Conservation (phyloP, 1,140 invertebrate genomes). For the Habropoda laboriosa region DNA sequence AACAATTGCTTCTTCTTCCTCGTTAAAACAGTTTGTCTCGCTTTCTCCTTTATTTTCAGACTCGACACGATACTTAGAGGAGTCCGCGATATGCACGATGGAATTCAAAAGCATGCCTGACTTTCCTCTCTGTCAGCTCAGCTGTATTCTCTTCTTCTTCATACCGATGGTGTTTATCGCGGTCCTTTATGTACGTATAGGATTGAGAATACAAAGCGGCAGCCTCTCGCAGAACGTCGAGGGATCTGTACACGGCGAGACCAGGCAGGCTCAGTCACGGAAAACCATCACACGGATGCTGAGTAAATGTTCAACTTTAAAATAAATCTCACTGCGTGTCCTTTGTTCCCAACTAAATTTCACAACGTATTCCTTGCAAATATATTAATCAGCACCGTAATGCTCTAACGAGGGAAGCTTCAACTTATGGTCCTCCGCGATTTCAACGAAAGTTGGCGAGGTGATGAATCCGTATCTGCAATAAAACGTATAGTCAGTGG, state of each 20-base stretch:
- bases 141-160: conserved; percentile 91
- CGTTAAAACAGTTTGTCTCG: neutral
- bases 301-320: conserved; percentile 81
- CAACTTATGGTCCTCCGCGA: no score
- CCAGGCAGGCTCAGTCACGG: conserved; percentile 85
- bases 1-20: neutral
- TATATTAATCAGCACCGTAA: neutral
- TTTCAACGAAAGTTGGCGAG: no score
- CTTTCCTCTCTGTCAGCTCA: conserved; percentile 89
- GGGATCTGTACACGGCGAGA: conserved; percentile 86
- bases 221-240: conserved; percentile 77
- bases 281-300: conserved; percentile 91
- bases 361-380: neutral
- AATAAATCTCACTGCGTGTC: neutral
- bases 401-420: no score
- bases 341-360: neutral
- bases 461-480: no score
- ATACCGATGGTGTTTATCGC: conserved; percentile 91
- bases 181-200: conserved; percentile 90
- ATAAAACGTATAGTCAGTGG: no score
- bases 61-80: conserved; percentile 79
- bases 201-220: conserved; percentile 85
- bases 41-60: conserved; percentile 51
- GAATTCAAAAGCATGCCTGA: conserved; percentile 74
- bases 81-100: conserved; percentile 91